phyloP scores from a whole-genome alignment of 2,888 invertebrate species.

The Drosophila stalkeri region DNA sequence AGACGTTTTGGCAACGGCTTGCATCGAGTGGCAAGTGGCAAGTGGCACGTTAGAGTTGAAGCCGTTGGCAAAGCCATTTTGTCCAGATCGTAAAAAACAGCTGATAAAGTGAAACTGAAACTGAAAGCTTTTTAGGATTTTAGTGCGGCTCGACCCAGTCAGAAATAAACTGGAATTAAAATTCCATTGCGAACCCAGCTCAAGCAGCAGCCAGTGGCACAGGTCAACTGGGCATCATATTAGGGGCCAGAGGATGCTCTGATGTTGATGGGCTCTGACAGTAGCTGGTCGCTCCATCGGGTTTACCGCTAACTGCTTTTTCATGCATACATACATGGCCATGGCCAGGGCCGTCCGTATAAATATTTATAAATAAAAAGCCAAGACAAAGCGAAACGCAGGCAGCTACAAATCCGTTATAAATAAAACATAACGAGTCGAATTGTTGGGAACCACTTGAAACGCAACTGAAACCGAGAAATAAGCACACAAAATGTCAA shows the following conservation, averaged over 20 bases:
- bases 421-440: constrained; percentile 79
- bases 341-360: constrained; percentile 34
- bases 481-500: constrained; percentile 73
- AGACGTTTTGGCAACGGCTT: constrained; percentile 39
- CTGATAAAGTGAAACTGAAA: constrained; percentile 48
- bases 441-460: constrained; percentile 66
- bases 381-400: constrained; percentile 38
- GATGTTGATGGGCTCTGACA: constrained; percentile 41
- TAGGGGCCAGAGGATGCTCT: constrained; percentile 18
- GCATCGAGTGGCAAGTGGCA: constrained; percentile 13
- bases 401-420: constrained; percentile 72
- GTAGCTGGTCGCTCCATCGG: constrained; percentile 9
- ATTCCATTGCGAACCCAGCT: constrained; percentile 73
- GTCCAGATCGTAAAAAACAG: constrained; percentile 30
- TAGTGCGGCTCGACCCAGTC: background rate
- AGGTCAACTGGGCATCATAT: constrained; percentile 43
- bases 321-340: background rate
- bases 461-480: constrained; percentile 59
- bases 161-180: constrained; percentile 61
- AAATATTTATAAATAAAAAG: constrained; percentile 74
- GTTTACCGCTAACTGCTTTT: constrained; percentile 24
- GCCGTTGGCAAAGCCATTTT: constrained; percentile 28
- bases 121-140: constrained; percentile 8
- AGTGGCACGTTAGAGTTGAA: constrained; percentile 12
- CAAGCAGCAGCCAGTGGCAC: constrained; percentile 29